A percentile compares a stretch with the other conserved stretches of the same genome.
Conservation (phyloP, 1,140 invertebrate genomes). For the Aphis craccivora region DNA sequence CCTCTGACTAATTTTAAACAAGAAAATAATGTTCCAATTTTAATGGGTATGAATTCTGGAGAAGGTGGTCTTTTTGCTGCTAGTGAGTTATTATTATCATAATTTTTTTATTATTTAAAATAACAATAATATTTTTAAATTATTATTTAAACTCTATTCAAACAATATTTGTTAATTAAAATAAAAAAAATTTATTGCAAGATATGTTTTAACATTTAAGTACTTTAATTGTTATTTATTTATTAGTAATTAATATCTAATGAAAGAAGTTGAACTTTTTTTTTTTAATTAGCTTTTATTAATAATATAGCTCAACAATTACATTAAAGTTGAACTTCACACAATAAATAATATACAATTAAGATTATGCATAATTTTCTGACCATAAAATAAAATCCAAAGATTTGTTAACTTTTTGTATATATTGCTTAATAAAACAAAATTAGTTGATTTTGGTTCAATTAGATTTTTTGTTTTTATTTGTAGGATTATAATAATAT, state of each 20-base stretch:
- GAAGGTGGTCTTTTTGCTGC: conserved; percentile 74
- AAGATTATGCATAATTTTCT: too few relatives aligned
- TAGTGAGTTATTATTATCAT: conserved; percentile 65
- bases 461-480: background rate
- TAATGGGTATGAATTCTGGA: conserved; percentile 73
- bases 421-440: background rate
- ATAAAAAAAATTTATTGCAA: background rate
- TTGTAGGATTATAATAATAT: background rate
- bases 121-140: background rate
- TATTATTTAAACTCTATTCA: background rate
- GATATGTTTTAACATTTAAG: background rate
- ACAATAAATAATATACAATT: too few relatives aligned
- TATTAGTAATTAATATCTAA: background rate
- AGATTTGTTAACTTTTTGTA: background rate
- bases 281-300: too few relatives aligned
- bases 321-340: too few relatives aligned
- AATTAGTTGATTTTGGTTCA: background rate
- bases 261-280: too few relatives aligned
- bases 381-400: background rate
- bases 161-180: background rate
- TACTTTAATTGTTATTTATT: background rate
- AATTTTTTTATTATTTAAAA: background rate
- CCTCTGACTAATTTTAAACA: background rate
- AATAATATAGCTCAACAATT: too few relatives aligned
- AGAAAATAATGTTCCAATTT: conserved; percentile 69